These are phyloP conservation scores for Potamarius usumacintae DNA, from an alignment of 2,113 vertebrate species.

Conservation along the genomic window DNA sequence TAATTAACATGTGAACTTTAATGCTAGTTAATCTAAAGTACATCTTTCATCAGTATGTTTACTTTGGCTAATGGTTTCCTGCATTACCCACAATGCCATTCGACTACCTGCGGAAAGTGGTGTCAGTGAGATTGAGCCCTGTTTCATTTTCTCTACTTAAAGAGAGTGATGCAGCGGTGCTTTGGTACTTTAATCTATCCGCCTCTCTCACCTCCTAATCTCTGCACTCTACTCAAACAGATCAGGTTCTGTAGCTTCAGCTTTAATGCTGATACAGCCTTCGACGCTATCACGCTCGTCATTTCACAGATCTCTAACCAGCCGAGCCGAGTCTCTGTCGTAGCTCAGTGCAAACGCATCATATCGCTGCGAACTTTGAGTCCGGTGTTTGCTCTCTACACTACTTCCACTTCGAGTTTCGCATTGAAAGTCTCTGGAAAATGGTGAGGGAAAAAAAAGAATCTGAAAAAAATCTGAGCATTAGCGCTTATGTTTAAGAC, in stretches of 20 bases:
- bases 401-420: background rate
- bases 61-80: background rate
- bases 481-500: background rate
- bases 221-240: background rate
- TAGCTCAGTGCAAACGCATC: background rate
- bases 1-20: no score
- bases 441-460: background rate
- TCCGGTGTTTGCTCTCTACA: background rate
- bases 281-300: background rate
- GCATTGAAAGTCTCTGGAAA: background rate
- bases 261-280: background rate
- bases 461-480: background rate
- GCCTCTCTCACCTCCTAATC: background rate
- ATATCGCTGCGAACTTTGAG: background rate
- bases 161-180: background rate
- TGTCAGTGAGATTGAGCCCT: background rate
- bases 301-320: background rate
- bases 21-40: no score
- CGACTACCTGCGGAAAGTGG: background rate
- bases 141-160: background rate
- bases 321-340: background rate
- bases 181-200: background rate
- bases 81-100: background rate
- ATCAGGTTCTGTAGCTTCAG: background rate
- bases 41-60: no score